phyloP scores from a whole-genome alignment of 2,888 invertebrate genomes.

The Zele albiditarsus region DNA sequence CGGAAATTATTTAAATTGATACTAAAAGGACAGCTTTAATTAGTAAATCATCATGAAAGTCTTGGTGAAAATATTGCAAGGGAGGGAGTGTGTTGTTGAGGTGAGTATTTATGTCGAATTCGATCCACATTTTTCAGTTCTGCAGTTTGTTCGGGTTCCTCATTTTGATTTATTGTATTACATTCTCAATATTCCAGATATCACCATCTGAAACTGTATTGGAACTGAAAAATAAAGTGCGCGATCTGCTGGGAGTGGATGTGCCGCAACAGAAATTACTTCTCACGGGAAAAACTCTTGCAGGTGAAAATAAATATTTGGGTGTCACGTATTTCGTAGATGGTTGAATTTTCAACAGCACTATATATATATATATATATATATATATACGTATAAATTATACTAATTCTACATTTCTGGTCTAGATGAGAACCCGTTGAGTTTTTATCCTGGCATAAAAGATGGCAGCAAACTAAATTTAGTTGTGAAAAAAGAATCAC shows the following conservation, averaged over 20 bases:
- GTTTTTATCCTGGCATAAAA: constrained; percentile 82
- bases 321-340: background rate
- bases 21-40: constrained; percentile 28
- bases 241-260: constrained; percentile 79
- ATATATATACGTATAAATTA: background rate
- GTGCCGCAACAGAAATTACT: constrained; percentile 82
- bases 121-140: constrained; percentile 3
- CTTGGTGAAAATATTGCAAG: constrained; percentile 82
- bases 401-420: constrained; percentile 33
- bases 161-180: constrained; percentile 17
- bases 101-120: constrained; percentile 69
- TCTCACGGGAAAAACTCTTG: constrained; percentile 80
- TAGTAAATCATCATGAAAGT: constrained; percentile 78
- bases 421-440: constrained; percentile 80
- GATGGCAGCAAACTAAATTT: constrained; percentile 84
- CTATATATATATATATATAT: constrained; percentile 6
- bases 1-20: background rate
- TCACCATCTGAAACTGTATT: constrained; percentile 75
- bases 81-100: constrained; percentile 80
- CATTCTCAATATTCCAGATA: constrained; percentile 59
- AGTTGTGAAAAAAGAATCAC: constrained; percentile 77
- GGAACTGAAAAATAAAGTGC: constrained; percentile 82
- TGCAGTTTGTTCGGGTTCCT: background rate
- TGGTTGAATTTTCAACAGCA: background rate
- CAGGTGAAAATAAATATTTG: constrained; percentile 63